A percentile compares a stretch with the other conserved stretches of the same genome.
phyloP scores from a whole-genome alignment of 2,888 invertebrate species.

The Conistra vaccinii region DNA sequence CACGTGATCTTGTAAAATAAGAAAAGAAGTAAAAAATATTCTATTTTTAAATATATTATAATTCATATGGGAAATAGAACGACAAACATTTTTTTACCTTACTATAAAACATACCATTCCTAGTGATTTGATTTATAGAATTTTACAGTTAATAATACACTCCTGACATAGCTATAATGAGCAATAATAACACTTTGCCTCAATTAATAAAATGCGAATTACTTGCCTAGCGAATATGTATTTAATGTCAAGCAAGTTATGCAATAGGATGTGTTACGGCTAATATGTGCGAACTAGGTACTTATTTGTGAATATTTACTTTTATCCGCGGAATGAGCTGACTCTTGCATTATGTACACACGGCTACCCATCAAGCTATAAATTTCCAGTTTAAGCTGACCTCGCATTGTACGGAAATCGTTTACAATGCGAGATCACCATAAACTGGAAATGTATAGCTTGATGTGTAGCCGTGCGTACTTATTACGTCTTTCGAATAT shows the following conservation, averaged over 20 bases:
- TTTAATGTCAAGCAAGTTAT: slow-evolving; percentile 7
- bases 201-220: slow-evolving; percentile 11
- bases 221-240: slow-evolving; percentile 23
- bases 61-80: background rate
- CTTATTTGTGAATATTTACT: slow-evolving; percentile 15
- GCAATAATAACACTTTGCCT: background rate
- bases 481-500: background rate
- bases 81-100: background rate
- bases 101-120: slow-evolving; percentile 15
- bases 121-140: slow-evolving; percentile 27
- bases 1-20: background rate
- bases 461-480: too few relatives aligned
- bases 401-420: too few relatives aligned
- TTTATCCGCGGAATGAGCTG: slow-evolving; percentile 6
- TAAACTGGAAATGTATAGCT: too few relatives aligned
- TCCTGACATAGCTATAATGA: background rate
- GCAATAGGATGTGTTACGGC: slow-evolving; percentile 3
- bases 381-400: too few relatives aligned
- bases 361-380: too few relatives aligned
- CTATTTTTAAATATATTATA: background rate
- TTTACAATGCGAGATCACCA: too few relatives aligned
- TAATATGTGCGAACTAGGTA: background rate
- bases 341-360: slow-evolving; percentile 10
- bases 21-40: background rate
- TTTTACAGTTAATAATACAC: slow-evolving; percentile 10